These are phyloP conservation scores for Serrognathus titanus DNA, from an alignment of 2,888 invertebrate genomes.

Conservation along the genomic window DNA sequence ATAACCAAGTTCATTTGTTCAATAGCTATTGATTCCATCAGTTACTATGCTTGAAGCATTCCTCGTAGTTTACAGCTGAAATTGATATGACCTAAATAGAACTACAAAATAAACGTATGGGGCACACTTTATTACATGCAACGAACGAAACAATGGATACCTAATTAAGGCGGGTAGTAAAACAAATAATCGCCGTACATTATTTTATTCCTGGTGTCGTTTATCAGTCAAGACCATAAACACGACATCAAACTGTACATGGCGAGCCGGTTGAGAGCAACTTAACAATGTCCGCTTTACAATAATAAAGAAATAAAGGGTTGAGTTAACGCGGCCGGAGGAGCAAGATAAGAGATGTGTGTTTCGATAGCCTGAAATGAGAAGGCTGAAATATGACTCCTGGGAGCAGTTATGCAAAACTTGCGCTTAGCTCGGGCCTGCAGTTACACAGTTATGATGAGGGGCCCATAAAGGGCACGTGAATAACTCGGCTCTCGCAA, in stretches of 20 bases:
- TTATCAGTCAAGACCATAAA: slow-evolving; percentile 22
- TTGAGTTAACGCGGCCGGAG: slow-evolving; percentile 21
- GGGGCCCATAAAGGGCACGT: slow-evolving; percentile 28
- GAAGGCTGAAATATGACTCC: slow-evolving; percentile 41
- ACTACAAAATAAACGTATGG: too few species aligned
- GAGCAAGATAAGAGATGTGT: slow-evolving; percentile 33
- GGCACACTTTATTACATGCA: too few species aligned
- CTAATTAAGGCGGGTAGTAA: slow-evolving; percentile 1
- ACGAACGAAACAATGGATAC: neutral
- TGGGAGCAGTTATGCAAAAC: slow-evolving; percentile 51
- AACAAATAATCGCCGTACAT: too few species aligned
- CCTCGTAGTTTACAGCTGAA: too few species aligned
- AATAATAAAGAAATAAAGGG: slow-evolving; percentile 39
- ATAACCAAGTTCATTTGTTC: too few species aligned
- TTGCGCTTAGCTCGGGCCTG: slow-evolving; percentile 34
- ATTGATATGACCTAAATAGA: too few species aligned
- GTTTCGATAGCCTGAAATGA: slow-evolving; percentile 29
- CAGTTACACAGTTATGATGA: slow-evolving; percentile 43
- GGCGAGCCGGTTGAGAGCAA: slow-evolving; percentile 24
- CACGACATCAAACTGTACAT: slow-evolving; percentile 26
- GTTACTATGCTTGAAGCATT: too few species aligned
- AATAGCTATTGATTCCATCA: too few species aligned
- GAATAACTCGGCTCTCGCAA: neutral
- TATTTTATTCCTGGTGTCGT: neutral
- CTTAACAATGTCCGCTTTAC: slow-evolving; percentile 33